Base-by-base conservation (phyloP, 2,113 vertebrate genomes). In the Mastomys natalensis region DNA sequence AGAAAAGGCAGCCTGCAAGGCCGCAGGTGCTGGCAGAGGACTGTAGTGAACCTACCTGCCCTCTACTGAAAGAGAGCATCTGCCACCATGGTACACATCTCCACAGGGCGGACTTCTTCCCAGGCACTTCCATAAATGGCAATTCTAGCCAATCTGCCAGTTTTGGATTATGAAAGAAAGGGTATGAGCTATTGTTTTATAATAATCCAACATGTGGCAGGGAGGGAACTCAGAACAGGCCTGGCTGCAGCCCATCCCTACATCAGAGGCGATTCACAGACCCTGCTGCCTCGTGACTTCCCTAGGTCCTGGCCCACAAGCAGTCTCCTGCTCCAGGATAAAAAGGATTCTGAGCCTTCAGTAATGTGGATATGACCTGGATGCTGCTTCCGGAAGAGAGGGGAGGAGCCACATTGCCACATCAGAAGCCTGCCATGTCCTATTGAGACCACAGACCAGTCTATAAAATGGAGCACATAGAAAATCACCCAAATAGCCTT, bases 121-220 rank as follows among this genome's bases (percentile, higher is more conserved):
- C 40, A 24, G 53, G 58, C 89, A 77, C 66, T 26, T 45, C 37
- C 37, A 6, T 15, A 5, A 77, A 76, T 78, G 53, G 29, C 1
- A 2, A 82, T 55, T 12, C 72, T 43, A 64, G 73, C 86, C 55
- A 13, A 1, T 78, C 92, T 72, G 80, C 92, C 84, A 0, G 3
- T 21, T 53, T 53, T 70, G 43, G 90, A 7, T 29, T 58, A 81
- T 48, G 88, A 91, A 89, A 87, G 90, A 43, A 74, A 53, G 55
- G 16, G 21, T n/a, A 37, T 12, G 51, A 60, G 85, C 88, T 76
- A 45, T 92, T 84, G 51, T 87, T 90, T 43, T n/a, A 64, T 31
- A 78, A 62, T 73, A 77, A 97, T 95, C 86, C 95, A 68, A 87
- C 84, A 15, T 53, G 40, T 73, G 70, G 53, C 62, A 26, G 40